A percentile compares a stretch with the other conserved stretches of the same genome.
These are phyloP conservation scores for Coelogynopora nodosa DNA, from an alignment of 2,888 invertebrate species.

Conservation along the genomic window DNA sequence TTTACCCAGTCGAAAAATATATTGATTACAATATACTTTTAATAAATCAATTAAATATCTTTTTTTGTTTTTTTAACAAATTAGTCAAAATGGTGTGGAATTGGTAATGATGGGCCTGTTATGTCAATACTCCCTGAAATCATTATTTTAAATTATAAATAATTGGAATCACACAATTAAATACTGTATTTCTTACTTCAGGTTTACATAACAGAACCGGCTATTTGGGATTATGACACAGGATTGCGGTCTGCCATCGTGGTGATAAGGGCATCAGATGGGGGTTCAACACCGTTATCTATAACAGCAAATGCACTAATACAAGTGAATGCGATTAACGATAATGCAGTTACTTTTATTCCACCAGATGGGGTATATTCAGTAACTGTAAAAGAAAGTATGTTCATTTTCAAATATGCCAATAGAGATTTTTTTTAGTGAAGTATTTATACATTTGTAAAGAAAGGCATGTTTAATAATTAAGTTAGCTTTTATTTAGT, in stretches of 20 bases:
- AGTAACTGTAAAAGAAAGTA: background rate
- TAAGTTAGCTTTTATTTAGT: no score
- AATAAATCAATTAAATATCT: no score
- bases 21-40: no score
- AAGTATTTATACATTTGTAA: no score
- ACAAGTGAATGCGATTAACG: background rate
- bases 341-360: background rate
- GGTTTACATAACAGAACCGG: background rate
- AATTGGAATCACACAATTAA: background rate
- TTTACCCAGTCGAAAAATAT: no score
- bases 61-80: no score
- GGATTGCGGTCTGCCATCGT: background rate
- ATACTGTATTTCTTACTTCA: background rate
- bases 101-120: no score
- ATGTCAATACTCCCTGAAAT: no score
- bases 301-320: background rate
- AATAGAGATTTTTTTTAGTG: no score
- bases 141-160: background rate
- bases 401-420: no score
- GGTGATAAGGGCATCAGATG: background rate
- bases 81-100: no score
- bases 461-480: no score
- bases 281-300: background rate
- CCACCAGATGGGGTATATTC: background rate
- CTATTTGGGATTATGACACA: conserved; percentile 7